Evolutionary conservation across 2,113 vertebrate species (phyloP).

Genomic region (Bos javanicus): DNA sequence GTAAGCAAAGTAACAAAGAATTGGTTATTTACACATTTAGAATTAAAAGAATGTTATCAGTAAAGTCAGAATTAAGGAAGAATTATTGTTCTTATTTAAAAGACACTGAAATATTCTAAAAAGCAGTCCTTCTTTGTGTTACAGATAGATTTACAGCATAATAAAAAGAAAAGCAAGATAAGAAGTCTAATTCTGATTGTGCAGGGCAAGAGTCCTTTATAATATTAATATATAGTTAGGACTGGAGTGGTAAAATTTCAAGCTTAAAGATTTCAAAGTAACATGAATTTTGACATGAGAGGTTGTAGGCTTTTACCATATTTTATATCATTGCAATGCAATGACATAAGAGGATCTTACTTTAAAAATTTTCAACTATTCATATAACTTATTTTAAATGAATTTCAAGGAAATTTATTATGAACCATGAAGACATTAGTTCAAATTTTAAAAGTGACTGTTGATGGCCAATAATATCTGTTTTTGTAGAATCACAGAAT

Average conservation of each 20-base stretch:
- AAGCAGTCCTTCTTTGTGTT: slow-evolving; percentile 21
- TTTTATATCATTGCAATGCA: neutral
- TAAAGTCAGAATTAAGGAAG: slow-evolving; percentile 11
- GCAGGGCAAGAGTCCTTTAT: neutral
- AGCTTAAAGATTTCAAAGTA: slow-evolving; percentile 15
- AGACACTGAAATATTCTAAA: neutral
- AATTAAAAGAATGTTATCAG: slow-evolving; percentile 7
- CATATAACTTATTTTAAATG: slow-evolving; percentile 30
- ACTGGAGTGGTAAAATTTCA: neutral
- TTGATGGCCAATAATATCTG: neutral
- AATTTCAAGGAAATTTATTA: slow-evolving; percentile 36
- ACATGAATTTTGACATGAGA: slow-evolving; percentile 11
- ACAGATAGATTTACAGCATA: neutral
- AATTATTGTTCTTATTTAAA: slow-evolving; percentile 35
- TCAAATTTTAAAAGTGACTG: slow-evolving; percentile 3
- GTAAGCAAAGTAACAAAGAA: slow-evolving; percentile 29
- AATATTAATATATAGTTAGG: neutral
- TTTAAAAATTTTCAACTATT: neutral
- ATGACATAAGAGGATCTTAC: neutral
- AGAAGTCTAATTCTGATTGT: slow-evolving; percentile 42
- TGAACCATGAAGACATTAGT: neutral
- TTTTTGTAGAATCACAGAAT: slow-evolving; percentile 2
- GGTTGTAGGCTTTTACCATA: neutral
- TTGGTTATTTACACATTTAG: slow-evolving; percentile 35
- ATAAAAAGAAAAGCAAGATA: slow-evolving; percentile 22